Evolutionary conservation across 2,797 vertebrate genomes (phyloP).

Genomic region (Myotis findleyi): DNA sequence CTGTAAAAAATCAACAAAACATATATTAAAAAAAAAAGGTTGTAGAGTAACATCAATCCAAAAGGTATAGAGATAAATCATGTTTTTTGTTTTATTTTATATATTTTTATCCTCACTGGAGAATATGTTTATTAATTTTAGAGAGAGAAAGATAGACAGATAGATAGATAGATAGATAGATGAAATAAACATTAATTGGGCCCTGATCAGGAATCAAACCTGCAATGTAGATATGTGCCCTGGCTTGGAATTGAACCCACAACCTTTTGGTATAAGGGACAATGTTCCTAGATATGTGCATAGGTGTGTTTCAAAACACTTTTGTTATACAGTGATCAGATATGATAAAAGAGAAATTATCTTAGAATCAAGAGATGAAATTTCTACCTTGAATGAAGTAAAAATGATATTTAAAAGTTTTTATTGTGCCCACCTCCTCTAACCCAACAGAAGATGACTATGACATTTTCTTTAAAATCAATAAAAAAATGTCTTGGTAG

Average conservation of each 20-base stretch:
- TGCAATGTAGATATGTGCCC: too few species aligned
- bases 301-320: background rate
- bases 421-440: background rate
- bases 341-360: background rate
- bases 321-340: background rate
- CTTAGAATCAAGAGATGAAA: background rate
- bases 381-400: background rate
- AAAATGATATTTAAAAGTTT: background rate
- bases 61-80: background rate
- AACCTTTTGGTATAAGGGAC: too few species aligned
- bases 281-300: background rate
- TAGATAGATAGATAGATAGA: too few species aligned
- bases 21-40: background rate
- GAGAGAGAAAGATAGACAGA: too few species aligned
- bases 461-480: background rate
- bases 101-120: too few species aligned
- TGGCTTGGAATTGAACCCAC: too few species aligned
- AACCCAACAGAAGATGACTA: background rate
- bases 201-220: too few species aligned
- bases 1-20: too few species aligned
- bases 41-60: background rate
- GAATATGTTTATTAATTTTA: too few species aligned
- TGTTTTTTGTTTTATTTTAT: background rate
- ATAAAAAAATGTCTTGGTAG: background rate
- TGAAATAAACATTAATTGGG: too few species aligned